Evolutionary conservation across 2,797 vertebrate genomes (phyloP).

Genomic region (Odontamblyopus lacepedii): DNA sequence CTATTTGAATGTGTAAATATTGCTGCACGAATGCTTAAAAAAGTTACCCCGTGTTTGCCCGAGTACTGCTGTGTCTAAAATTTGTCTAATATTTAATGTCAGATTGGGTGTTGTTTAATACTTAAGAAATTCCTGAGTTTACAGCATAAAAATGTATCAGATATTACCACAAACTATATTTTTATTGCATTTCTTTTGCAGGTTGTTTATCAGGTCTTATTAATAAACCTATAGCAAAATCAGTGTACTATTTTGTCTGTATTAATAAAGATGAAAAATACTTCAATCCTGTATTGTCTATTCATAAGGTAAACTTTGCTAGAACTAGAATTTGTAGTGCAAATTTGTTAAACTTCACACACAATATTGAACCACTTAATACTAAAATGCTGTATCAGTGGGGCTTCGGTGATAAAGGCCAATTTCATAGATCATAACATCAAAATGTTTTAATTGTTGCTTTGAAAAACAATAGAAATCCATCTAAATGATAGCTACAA

Average conservation of each 20-base stretch:
- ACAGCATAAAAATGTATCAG: conserved; percentile 35
- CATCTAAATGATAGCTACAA: too few relatives aligned
- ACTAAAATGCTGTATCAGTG: too few relatives aligned
- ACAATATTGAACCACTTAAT: too few relatives aligned
- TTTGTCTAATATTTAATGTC: conserved; percentile 51
- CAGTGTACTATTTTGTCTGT: conserved; percentile 58
- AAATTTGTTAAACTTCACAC: too few relatives aligned
- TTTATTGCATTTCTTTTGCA: conserved; percentile 70
- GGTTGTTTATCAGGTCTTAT: conserved; percentile 68
- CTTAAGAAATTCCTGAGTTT: conserved; percentile 48
- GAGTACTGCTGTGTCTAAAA: conserved; percentile 59
- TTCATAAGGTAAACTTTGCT: neutral
- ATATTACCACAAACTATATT: conserved; percentile 58
- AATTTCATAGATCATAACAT: neutral
- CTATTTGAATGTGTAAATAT: conserved; percentile 58
- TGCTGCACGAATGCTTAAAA: conserved; percentile 61
- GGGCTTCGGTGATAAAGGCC: too few relatives aligned
- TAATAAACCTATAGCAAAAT: conserved; percentile 56
- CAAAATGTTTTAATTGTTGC: too few relatives aligned
- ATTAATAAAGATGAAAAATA: conserved; percentile 52
- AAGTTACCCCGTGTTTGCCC: conserved; percentile 56
- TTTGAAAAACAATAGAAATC: too few relatives aligned
- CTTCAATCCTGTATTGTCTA: conserved; percentile 25
- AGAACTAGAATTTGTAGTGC: too few relatives aligned
- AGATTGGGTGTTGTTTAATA: conserved; percentile 50